Conservation (phyloP, 2,797 vertebrate genomes). For the Phrynocephalus vlangalii region DNA sequence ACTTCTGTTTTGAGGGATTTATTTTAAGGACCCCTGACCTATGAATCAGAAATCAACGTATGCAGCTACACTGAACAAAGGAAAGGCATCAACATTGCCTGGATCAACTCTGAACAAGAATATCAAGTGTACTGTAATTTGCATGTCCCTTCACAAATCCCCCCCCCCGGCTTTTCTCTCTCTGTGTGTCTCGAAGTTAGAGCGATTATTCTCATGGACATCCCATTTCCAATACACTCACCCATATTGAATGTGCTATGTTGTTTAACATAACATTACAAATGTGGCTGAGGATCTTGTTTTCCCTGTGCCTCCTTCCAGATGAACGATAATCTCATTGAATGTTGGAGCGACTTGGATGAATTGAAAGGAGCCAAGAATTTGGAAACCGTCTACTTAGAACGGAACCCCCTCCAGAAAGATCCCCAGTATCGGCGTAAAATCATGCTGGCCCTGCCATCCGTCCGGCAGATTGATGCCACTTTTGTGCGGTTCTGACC, state of each 20-base stretch:
- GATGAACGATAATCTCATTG: conserved; percentile 98
- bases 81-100: too few species aligned
- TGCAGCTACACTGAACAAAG: not conserved
- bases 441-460: conserved; percentile 95
- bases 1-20: too few species aligned
- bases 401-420: conserved; percentile 95
- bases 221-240: not conserved
- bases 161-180: too few species aligned
- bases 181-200: not conserved
- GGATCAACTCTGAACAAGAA: not conserved
- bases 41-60: too few species aligned
- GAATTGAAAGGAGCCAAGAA: conserved; percentile 92
- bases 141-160: too few species aligned
- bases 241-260: not conserved
- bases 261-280: not conserved
- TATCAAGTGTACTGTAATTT: not conserved
- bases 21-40: too few species aligned
- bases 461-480: conserved; percentile 95
- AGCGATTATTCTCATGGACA: not conserved
- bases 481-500: conserved; percentile 96
- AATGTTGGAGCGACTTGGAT: conserved; percentile 97
- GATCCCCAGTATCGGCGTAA: conserved; percentile 98
- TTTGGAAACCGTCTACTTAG: conserved; percentile 96
- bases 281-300: not conserved
- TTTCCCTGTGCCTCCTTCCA: conserved; percentile 64